These are phyloP conservation scores for Drosophila jambulina DNA, from an alignment of 1,140 invertebrate species.

Conservation along the genomic window DNA sequence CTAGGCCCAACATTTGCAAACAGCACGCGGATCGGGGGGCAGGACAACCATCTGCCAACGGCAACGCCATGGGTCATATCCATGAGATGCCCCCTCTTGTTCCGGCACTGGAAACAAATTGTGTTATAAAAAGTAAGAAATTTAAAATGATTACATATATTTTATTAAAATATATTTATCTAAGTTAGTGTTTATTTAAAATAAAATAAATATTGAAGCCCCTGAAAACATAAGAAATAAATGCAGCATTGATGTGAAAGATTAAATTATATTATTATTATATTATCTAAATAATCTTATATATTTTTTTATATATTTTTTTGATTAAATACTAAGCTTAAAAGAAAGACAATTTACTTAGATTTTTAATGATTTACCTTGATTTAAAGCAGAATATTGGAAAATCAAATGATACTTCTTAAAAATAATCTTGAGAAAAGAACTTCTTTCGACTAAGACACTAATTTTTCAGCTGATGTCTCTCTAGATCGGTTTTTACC, in stretches of 20 bases:
- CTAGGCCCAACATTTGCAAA: constrained; percentile 52
- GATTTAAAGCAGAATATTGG: neutral
- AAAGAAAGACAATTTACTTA: neutral
- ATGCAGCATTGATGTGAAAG: no score
- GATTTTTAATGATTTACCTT: neutral
- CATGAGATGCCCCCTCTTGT: constrained; percentile 14
- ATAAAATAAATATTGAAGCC: no score
- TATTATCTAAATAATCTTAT: no score
- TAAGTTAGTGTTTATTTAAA: no score
- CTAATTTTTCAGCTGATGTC: no score
- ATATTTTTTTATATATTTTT: no score
- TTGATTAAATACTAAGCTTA: neutral
- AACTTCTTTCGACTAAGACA: no score
- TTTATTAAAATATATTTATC: no score
- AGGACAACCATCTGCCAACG: constrained; percentile 36
- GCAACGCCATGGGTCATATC: constrained; percentile 33
- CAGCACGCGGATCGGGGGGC: constrained; percentile 23
- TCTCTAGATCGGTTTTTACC: no score
- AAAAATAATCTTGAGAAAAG: neutral
- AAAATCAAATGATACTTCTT: neutral
- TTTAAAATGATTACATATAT: neutral
- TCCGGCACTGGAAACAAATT: constrained; percentile 1
- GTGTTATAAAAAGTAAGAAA: neutral
- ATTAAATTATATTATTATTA: no score
- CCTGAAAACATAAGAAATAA: no score